These are phyloP conservation scores for Paracyprichromis sp. DNA, from an alignment of 2,113 vertebrate genomes.

Conservation along the genomic window DNA sequence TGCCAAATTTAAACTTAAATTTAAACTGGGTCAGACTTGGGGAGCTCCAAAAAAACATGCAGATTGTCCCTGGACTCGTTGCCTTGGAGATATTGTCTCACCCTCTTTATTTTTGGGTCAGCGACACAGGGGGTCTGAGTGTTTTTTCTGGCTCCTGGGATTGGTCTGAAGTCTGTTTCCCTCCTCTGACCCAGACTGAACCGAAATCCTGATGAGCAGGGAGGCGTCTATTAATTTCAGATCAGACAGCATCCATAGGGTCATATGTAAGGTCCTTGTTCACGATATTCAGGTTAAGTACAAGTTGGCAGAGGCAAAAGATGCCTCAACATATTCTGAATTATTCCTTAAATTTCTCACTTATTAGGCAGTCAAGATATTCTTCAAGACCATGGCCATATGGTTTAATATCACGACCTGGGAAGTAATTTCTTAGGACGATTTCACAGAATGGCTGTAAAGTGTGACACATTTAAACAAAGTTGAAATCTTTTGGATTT, in stretches of 20 bases:
- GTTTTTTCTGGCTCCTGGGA: constrained; percentile 36
- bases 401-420: background rate
- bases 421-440: background rate
- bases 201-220: background rate
- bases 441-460: background rate
- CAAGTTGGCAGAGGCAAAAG: background rate
- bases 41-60: background rate
- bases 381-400: background rate
- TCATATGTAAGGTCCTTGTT: background rate
- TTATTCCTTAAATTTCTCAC: background rate
- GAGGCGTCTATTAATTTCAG: background rate
- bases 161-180: constrained; percentile 4
- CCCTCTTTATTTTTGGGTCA: constrained; percentile 44
- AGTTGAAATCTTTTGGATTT: background rate
- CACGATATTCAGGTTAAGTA: background rate
- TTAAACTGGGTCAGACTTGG: background rate
- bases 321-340: background rate
- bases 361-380: background rate
- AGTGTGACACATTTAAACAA: background rate
- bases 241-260: background rate
- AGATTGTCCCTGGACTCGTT: constrained; percentile 40
- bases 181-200: constrained; percentile 13
- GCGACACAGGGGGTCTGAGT: background rate
- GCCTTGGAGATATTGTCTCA: constrained; percentile 47
- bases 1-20: background rate